phyloP scores from a whole-genome alignment of 2,888 invertebrate species.

The Cerceris rybyensis region DNA sequence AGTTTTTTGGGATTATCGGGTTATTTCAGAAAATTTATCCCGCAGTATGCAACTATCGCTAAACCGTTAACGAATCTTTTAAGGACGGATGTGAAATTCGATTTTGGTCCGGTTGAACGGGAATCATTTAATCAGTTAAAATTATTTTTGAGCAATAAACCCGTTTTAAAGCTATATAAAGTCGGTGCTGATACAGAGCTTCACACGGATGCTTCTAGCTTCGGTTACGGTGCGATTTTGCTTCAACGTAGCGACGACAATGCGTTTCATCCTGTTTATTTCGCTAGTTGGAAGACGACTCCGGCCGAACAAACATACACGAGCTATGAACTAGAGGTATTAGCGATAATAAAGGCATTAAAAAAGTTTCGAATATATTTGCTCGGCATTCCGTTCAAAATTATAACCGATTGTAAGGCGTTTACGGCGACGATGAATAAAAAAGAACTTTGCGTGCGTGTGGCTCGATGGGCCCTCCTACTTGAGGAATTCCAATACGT shows the following conservation, averaged over 20 bases:
- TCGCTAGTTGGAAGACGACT: too few relatives aligned
- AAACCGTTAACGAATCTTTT: slow-evolving; percentile 18
- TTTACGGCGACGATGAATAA: slow-evolving; percentile 37
- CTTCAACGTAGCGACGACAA: neutral
- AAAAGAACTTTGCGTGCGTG: slow-evolving; percentile 29
- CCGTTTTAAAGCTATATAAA: slow-evolving; percentile 9
- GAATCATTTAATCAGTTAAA: slow-evolving; percentile 23
- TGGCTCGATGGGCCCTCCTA: slow-evolving; percentile 37
- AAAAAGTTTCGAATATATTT: too few relatives aligned
- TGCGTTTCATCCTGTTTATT: slow-evolving; percentile 3
- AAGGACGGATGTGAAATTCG: neutral
- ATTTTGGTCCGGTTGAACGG: slow-evolving; percentile 9
- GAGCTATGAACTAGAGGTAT: too few relatives aligned
- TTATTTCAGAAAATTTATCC: slow-evolving; percentile 52
- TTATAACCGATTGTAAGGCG: slow-evolving; percentile 36
- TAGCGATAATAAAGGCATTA: too few relatives aligned
- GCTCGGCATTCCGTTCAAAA: too few relatives aligned
- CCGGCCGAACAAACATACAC: too few relatives aligned
- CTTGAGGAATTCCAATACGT: too few relatives aligned
- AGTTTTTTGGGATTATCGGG: slow-evolving; percentile 54
- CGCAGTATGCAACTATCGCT: slow-evolving; percentile 7
- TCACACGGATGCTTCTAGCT: neutral
- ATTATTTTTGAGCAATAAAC: neutral
- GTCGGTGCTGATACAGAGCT: neutral
- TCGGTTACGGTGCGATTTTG: neutral